Conservation (phyloP, 30 jellyfish, hydroid and myxozoan species). For the Clytia hemisphaerica region DNA sequence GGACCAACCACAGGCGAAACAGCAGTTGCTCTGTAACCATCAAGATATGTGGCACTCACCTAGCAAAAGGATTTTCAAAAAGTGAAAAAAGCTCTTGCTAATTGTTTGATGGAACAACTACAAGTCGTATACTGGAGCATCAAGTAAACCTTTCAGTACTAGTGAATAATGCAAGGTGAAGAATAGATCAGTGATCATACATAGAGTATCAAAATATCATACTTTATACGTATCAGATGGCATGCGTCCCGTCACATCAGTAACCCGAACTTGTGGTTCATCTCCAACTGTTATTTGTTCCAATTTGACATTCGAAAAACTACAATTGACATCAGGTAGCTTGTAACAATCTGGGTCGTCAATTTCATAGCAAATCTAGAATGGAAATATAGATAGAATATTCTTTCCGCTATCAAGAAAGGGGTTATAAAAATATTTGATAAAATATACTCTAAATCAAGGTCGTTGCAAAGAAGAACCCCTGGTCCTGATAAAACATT, state of each 20-base stretch:
- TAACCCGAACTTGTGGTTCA: conserved; percentile 51
- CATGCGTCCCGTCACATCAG: conserved; percentile 52
- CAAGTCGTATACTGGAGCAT: too few relatives aligned
- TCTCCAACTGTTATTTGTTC: conserved; percentile 34
- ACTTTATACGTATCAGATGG: conserved; percentile 58
- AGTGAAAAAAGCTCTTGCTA: background rate
- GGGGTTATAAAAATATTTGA: too few relatives aligned
- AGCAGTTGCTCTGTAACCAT: conserved; percentile 82
- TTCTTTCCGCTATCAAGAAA: too few relatives aligned
- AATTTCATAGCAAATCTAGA: conserved; percentile 76
- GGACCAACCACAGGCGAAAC: conserved; percentile 92
- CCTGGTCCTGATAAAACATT: too few relatives aligned
- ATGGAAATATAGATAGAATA: background rate
- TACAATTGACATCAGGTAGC: conserved; percentile 82
- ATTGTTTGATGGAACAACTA: too few relatives aligned
- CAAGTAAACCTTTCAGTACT: too few relatives aligned
- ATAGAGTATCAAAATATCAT: background rate
- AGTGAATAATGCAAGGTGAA: too few relatives aligned
- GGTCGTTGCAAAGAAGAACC: too few relatives aligned
- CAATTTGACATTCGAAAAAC: conserved; percentile 46
- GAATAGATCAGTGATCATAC: background rate
- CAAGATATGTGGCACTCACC: conserved; percentile 83
- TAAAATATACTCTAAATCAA: too few relatives aligned
- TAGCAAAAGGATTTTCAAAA: background rate
- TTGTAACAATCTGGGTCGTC: conserved; percentile 75